Evolutionary conservation across 2,797 vertebrate genomes (phyloP), one percentile per base, ranked within the genome.

Genomic region (Acanthurus tractus): DNA sequence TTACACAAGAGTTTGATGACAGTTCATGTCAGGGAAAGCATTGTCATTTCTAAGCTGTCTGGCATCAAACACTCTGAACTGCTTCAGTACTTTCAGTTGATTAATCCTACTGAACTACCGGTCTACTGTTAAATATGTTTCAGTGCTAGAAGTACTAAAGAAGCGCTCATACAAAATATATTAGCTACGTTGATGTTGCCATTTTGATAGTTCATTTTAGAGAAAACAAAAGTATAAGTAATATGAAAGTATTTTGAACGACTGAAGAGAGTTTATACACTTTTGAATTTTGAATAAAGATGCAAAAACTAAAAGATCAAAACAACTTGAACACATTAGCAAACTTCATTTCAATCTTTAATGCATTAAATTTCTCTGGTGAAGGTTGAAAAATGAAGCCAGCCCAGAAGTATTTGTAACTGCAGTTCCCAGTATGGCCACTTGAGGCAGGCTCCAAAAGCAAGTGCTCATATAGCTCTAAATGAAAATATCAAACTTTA

Each of bases 1-100:
- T 58, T 42, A 74, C 56, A 73, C 5, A 6, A 77, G 42, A 69
- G 63, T 49, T 6, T 17, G 20, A 59, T 55, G 12, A 17, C 14
- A 18, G 49, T 29, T 77, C 58, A 29, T 36, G 36, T 84, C 63
- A 78, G 66, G 4, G 2, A 48, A 44, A 61, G 14, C 73, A 75
- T 67, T 36, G 46, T 80, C 36, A 40, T 67, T 5, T 73, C 54
- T 38, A 29, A 15, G 17, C 15, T 14, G 44, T 36, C 61, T 22
- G 50, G 7, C 45, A 49, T 73, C 49, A 74, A 77, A 82, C 20
- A 18, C 3, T 8, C n/a, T 17, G 44, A 65, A 79, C 36, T 0
- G 55, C 42, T 63, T 67, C 14, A 42, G 3, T 17, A 5, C 20
- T 65, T 68, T 42, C 48, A 20, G 10, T 56, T 61, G 22, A 14